These are phyloP conservation scores for Lordiphosa collinella DNA, from an alignment of 1,140 invertebrate genomes.

Conservation along the genomic window DNA sequence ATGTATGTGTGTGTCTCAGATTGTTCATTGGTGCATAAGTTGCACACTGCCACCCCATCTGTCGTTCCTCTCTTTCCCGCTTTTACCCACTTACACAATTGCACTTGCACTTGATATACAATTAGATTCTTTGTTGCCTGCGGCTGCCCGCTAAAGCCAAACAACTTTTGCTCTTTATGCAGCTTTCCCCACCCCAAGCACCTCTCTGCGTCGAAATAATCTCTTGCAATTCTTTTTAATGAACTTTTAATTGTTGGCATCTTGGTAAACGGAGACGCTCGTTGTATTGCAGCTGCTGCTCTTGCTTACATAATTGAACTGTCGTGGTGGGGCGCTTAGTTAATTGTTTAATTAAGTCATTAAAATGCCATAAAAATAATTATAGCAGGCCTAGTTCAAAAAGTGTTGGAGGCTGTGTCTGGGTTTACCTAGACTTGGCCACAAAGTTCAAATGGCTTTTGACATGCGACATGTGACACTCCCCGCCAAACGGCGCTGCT, in stretches of 20 bases:
- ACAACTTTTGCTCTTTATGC: conserved; percentile 47
- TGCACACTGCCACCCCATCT: neutral
- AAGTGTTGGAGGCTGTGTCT: conserved; percentile 21
- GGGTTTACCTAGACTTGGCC: conserved; percentile 17
- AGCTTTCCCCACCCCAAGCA: conserved; percentile 14
- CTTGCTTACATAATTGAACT: conserved; percentile 72
- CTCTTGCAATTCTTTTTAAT: conserved; percentile 52
- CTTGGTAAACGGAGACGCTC: conserved; percentile 27
- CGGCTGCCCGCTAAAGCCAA: conserved; percentile 35
- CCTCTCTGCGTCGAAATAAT: conserved; percentile 11
- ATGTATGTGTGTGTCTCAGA: conserved; percentile 14
- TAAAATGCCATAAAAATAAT: conserved; percentile 75
- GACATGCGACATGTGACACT: conserved; percentile 57
- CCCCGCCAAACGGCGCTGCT: neutral
- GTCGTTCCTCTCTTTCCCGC: neutral
- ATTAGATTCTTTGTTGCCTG: conserved; percentile 67
- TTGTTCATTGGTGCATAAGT: conserved; percentile 22
- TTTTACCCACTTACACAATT: conserved; percentile 51
- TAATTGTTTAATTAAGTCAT: conserved; percentile 77
- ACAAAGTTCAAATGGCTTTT: conserved; percentile 48
- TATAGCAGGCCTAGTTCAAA: conserved; percentile 37
- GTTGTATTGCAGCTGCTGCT: conserved; percentile 6
- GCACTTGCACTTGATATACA: conserved; percentile 70
- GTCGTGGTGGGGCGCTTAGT: conserved; percentile 42
- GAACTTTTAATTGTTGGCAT: conserved; percentile 72